Base-by-base conservation (phyloP, 2,113 vertebrate species). In the Baryphthengus martii region DNA sequence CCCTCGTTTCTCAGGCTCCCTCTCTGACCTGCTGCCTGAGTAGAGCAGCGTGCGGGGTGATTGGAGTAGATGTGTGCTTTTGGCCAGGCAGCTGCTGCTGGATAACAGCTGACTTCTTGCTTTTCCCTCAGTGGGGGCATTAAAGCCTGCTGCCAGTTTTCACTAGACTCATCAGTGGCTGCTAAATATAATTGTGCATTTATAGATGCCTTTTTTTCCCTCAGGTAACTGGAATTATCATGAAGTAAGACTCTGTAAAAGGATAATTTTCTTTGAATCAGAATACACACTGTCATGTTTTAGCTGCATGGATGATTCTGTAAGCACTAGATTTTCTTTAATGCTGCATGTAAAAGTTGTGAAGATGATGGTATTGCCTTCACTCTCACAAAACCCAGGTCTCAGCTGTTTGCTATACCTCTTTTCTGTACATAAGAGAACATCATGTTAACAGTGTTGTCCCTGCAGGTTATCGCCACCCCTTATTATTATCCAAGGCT, bases 1-100 rank as follows among this genome's bases (percentile, higher is more conserved):
- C 96, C 96, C 96, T 96, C 96, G 75, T 94, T 97, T 97, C 96
- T 91, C 96, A 97, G 96, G 94, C 95, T 89, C 94, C 17, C 10
- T 83, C 56, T 85, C 65, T 97, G 96, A 97, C 95, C 94, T 35
- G 65, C 83, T 89, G 95, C 89, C 26, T 72, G 86, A 94, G 91
- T 91, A 78, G 95, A 91, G 91, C 88, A 23, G 35, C 5, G 7
- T 55, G 81, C 9, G 7, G 76, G 56, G 89, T 75, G 81, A 61
- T 86, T 5, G 19, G 44, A 24, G 81, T 71, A 59, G 67, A 17
- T 86, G 62, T 65, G 91, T 89, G 68, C 88, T 93, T 71, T 13
- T 71, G 94, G 95, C 95, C 96, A 90, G 86, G 91, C 95, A 97
- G 91, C 94, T 95, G 95, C 93, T 95, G 83, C 91, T 68, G 95